These are phyloP conservation scores for Salarias fasciatus DNA, from an alignment of 2,797 vertebrate species.

Conservation along the genomic window DNA sequence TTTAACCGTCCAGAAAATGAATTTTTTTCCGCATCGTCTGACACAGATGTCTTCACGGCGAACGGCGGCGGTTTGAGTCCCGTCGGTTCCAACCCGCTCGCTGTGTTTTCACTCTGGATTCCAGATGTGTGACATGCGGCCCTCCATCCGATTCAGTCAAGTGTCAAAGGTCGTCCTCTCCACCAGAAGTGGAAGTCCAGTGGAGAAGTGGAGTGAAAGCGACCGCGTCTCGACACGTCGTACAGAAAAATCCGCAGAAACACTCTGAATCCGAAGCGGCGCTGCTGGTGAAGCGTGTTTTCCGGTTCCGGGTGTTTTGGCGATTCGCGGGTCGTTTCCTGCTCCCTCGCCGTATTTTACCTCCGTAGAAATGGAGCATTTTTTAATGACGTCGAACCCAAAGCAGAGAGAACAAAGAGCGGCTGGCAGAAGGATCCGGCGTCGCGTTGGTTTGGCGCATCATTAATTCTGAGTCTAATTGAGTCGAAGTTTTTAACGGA, in stretches of 20 bases:
- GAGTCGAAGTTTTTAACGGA: not conserved
- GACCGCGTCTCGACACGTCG: too few relatives aligned
- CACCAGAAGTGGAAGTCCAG: too few relatives aligned
- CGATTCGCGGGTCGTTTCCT: not conserved
- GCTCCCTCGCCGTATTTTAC: not conserved
- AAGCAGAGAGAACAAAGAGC: slow-evolving; percentile 2
- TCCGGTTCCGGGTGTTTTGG: slow-evolving; percentile 3
- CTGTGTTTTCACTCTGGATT: too few relatives aligned
- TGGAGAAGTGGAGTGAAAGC: too few relatives aligned
- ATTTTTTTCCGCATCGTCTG: too few relatives aligned
- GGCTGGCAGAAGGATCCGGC: not conserved
- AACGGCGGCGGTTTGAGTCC: too few relatives aligned
- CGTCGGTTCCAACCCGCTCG: too few relatives aligned
- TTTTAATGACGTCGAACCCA: not conserved
- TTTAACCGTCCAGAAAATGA: too few relatives aligned
- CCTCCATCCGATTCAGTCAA: too few relatives aligned
- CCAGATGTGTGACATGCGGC: too few relatives aligned
- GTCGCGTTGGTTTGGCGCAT: not conserved
- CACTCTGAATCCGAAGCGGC: slow-evolving; percentile 1
- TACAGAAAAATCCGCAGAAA: not conserved
- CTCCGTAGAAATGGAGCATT: not conserved
- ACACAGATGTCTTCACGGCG: too few relatives aligned
- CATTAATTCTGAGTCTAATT: slow-evolving; percentile 1
- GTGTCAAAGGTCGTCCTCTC: too few relatives aligned
- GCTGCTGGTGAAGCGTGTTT: slow-evolving; percentile 1